A percentile compares a stretch with the other conserved stretches of the same genome.
Conservation (phyloP, 2,113 vertebrate species). For the Salvator merianae region DNA sequence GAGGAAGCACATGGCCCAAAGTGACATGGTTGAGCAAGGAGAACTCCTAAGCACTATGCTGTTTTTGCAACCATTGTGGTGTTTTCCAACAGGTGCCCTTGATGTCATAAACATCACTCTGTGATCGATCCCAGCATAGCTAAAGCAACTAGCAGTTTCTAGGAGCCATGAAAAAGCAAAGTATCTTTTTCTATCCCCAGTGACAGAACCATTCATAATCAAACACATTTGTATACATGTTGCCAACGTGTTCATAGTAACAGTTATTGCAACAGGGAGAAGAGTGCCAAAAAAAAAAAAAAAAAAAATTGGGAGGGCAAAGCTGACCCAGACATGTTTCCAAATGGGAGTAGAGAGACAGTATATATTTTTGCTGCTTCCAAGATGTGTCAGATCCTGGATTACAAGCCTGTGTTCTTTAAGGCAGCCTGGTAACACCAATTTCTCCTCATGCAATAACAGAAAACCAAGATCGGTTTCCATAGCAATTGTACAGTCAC, state of each 20-base stretch:
- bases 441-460: slow-evolving; percentile 25
- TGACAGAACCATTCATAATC: background rate
- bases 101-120: slow-evolving; percentile 19
- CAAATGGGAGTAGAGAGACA: background rate
- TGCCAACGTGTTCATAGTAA: background rate
- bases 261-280: too few species aligned
- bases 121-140: background rate
- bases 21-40: too few species aligned
- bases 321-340: slow-evolving; percentile 5
- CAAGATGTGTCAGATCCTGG: slow-evolving; percentile 19
- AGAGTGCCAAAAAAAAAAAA: too few species aligned
- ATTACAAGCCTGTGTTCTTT: slow-evolving; percentile 21
- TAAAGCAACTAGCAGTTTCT: background rate
- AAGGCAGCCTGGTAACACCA: slow-evolving; percentile 26
- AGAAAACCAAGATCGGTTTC: slow-evolving; percentile 55
- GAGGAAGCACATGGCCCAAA: too few species aligned
- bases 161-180: slow-evolving; percentile 29
- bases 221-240: background rate
- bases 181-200: slow-evolving; percentile 4
- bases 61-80: slow-evolving; percentile 16
- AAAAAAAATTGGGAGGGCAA: background rate
- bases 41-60: background rate
- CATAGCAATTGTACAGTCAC: slow-evolving; percentile 61
- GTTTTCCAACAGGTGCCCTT: slow-evolving; percentile 44
- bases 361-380: slow-evolving; percentile 24